Conservation (phyloP, 92 coral and sea anemone species). For the Epizoanthus scotinus region DNA sequence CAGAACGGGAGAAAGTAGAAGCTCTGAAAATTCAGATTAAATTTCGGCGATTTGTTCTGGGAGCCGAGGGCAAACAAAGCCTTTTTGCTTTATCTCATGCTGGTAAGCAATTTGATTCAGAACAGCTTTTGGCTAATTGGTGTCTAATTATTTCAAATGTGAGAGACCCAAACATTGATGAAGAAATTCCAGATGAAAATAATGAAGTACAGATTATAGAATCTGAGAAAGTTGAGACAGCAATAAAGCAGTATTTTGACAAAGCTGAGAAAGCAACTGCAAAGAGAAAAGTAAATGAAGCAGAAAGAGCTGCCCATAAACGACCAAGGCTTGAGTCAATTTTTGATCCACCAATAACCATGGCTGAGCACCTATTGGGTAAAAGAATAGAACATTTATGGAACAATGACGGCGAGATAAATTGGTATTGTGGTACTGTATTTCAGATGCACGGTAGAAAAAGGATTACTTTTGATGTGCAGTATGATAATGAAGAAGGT, state of each 20-base stretch:
- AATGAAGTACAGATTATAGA: conserved; percentile 28
- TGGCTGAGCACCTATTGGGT: too few relatives aligned
- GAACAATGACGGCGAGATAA: neutral
- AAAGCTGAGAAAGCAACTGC: conserved; percentile 17
- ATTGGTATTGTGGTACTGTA: conserved; percentile 19
- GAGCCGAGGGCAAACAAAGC: conserved; percentile 35
- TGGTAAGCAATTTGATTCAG: conserved; percentile 29
- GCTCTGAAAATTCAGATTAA: conserved; percentile 21
- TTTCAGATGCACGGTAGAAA: conserved; percentile 24
- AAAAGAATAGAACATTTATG: neutral
- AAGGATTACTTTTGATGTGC: conserved; percentile 14
- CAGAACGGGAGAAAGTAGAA: conserved; percentile 30
- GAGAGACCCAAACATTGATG: conserved; percentile 13
- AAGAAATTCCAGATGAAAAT: neutral
- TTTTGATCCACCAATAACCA: too few relatives aligned
- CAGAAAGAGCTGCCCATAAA: too few relatives aligned
- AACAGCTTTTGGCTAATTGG: neutral
- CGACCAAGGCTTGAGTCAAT: too few relatives aligned
- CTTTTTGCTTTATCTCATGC: conserved; percentile 37
- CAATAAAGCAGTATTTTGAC: conserved; percentile 5
- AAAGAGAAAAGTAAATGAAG: neutral
- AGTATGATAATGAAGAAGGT: conserved; percentile 27
- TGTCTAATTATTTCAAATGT: conserved; percentile 5
- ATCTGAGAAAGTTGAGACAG: conserved; percentile 18
- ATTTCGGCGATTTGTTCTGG: conserved; percentile 20